Base-by-base conservation (phyloP, 2,888 invertebrate genomes). In the Scelioninae gen. 2 region DNA sequence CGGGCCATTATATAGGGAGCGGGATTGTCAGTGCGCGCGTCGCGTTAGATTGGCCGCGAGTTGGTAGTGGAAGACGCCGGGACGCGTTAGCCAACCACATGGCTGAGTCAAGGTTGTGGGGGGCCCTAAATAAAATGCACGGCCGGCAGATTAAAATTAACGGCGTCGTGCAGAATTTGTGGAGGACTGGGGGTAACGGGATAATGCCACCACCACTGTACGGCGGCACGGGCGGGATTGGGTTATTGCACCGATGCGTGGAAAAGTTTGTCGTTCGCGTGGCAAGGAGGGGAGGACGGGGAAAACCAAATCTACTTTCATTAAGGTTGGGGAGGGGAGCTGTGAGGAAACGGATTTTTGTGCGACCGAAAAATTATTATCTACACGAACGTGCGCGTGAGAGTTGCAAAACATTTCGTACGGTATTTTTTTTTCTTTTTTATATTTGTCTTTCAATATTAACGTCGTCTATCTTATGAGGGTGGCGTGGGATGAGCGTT, bases 51-150 rank as follows among this genome's bases (percentile, higher is more conserved):
- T 46, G 43, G 45, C 15, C 6, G 52, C 18, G 35, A 4, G 33
- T 31, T 60, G 61, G 67, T 50, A 57, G 67, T 60, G 67, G 64
- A 25, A 68, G 31, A 25, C n/a, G 53, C 4, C 43, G 37, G 37
- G 52, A 37, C 39, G 61, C 28, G 52, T 65, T 53, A 55, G 67
- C 67, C 67, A 67, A 73, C 73, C 73, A 55, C 73, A 63, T 61
- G 50, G 43, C 63, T 18, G 55, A 67, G 73, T 73, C 67, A 67
- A 73, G 73, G 73, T 67, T 73, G 41, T 41, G 19, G 28, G 11
- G 63, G 73, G 67, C 43, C 73, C 73, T 39, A 50, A 61, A 67
- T 67, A 43, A 57, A 67, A 50, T 67, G 67, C 67, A 60, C 57
- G 50, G 18, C 19, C 55, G 39, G 50, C 53, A 60, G 53, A 61